Percentiles rank a stretch among this genome's conserved stretches.
Evolutionary conservation across 1,140 invertebrate genomes (phyloP).

Genomic region (Periplaneta americana): DNA sequence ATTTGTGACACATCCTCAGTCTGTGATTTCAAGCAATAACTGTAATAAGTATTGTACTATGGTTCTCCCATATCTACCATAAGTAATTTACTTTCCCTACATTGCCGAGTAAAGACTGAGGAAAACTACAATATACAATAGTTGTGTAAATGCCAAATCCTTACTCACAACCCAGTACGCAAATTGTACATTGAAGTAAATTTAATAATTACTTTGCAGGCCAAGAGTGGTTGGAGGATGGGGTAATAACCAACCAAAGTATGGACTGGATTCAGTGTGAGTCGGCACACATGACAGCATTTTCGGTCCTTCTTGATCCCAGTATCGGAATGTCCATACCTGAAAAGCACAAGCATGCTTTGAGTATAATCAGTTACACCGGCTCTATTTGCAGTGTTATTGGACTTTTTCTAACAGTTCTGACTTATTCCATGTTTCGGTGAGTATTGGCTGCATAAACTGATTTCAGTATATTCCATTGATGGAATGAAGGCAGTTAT

Average conservation of each 20-base stretch:
- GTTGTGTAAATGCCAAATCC: no score
- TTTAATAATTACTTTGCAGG: constrained; percentile 24
- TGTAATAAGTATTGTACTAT: no score
- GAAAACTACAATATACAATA: no score
- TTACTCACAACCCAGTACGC: no score
- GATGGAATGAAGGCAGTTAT: background rate
- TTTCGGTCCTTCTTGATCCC: constrained; percentile 45
- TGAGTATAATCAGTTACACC: constrained; percentile 44
- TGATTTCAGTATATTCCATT: constrained; percentile 4
- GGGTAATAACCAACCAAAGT: constrained; percentile 33
- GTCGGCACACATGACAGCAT: constrained; percentile 46
- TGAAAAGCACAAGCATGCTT: constrained; percentile 1
- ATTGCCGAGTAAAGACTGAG: no score
- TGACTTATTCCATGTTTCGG: constrained; percentile 46
- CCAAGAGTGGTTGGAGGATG: constrained; percentile 39
- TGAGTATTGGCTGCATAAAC: constrained; percentile 24
- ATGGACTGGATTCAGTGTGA: constrained; percentile 35
- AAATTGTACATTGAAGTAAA: background rate
- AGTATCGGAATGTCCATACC: constrained; percentile 3
- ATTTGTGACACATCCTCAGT: no score
- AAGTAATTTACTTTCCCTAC: no score
- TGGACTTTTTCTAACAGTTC: constrained; percentile 38
- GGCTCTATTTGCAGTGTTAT: constrained; percentile 43
- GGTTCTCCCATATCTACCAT: no score
- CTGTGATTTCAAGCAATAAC: no score